Base-by-base conservation (phyloP, 2,113 vertebrate species). In the Dolichotis patagonum region DNA sequence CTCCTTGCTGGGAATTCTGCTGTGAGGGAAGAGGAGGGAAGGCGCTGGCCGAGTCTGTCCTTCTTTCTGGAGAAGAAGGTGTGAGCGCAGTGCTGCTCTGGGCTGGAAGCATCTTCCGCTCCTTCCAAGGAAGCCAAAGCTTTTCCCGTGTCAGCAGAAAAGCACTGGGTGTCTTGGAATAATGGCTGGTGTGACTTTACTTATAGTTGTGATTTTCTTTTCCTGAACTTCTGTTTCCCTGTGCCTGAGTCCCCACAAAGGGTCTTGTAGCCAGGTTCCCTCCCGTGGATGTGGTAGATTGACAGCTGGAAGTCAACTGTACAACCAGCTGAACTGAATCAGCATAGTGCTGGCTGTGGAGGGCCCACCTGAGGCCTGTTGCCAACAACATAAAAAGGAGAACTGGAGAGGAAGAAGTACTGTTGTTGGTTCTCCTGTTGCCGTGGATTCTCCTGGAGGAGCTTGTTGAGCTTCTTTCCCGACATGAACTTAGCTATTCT, bases 91-190 rank as follows among this genome's bases (percentile, higher is more conserved):
- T 5, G 1, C 14, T 1, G 0, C 32, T 52, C 71, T 30, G 12
- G 30, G 1, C 1, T 5, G 2, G 9, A 19, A 49, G 24, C 14
- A 5, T 11, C 26, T 5, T 54, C 58, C 1, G 28, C 8, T 54
- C 41, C 28, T 65, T 2, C 26, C 9, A 2, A 19, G 75, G 1
- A 67, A 22, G 46, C 20, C 8, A 13, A 11, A 14, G 0, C 1
- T 8, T 52, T 62, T 28, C 20, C 7, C 7, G 20, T 10, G 8
- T 26, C 30, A 17, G 11, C 19, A 2, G 32, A 22, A 22, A 26
- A 32, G 67, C 56, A 10, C 1, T 5, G 20, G 43, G 3, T 56
- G 9, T 49, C 56, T 12, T 41, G 38, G 52, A 71, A n/a, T 3
- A 67, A 38, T 0, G n/a, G 5, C 52, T n/a, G 26, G 13, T 30